These are phyloP conservation scores for Lagodon rhomboides DNA, from an alignment of 2,797 vertebrate genomes.

Conservation along the genomic window DNA sequence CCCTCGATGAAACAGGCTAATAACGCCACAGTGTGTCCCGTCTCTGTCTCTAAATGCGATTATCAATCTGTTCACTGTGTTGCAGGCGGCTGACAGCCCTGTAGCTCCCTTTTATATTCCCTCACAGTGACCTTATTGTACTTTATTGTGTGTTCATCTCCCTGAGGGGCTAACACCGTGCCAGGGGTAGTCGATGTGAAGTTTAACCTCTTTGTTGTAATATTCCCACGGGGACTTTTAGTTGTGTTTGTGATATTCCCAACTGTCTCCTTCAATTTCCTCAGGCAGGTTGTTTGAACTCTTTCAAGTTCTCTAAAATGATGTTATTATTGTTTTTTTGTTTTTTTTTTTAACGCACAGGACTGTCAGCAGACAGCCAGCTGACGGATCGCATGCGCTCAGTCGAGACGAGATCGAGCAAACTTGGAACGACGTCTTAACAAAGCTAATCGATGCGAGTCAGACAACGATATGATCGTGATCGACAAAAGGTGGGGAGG, in stretches of 20 bases:
- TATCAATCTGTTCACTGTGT: constrained; percentile 52
- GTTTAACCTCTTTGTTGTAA: constrained; percentile 15
- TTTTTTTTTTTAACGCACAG: not conserved
- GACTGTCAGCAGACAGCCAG: constrained; percentile 35
- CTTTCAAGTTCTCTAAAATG: not conserved
- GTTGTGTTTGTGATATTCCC: constrained; percentile 11
- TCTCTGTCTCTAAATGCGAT: constrained; percentile 63
- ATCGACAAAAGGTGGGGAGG: constrained; percentile 11
- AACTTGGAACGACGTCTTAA: constrained; percentile 5
- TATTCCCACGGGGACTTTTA: constrained; percentile 4
- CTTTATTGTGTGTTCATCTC: not conserved
- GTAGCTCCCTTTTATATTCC: not conserved
- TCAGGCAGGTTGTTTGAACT: not conserved
- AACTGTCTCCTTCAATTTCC: not conserved
- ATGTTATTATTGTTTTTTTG: not conserved
- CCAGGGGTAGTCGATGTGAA: constrained; percentile 20
- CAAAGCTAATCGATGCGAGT: constrained; percentile 6
- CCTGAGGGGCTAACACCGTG: constrained; percentile 4
- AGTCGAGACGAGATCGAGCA: not conserved
- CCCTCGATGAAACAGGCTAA: constrained; percentile 40
- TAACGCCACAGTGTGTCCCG: constrained; percentile 29
- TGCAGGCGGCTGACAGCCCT: constrained; percentile 49
- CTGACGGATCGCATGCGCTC: constrained; percentile 15
- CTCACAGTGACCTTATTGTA: not conserved
- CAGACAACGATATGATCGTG: constrained; percentile 18